Evolutionary conservation across 1,140 invertebrate species (phyloP), one percentile per base, ranked within the genome.

Genomic region (Temnothorax nylanderi): DNA sequence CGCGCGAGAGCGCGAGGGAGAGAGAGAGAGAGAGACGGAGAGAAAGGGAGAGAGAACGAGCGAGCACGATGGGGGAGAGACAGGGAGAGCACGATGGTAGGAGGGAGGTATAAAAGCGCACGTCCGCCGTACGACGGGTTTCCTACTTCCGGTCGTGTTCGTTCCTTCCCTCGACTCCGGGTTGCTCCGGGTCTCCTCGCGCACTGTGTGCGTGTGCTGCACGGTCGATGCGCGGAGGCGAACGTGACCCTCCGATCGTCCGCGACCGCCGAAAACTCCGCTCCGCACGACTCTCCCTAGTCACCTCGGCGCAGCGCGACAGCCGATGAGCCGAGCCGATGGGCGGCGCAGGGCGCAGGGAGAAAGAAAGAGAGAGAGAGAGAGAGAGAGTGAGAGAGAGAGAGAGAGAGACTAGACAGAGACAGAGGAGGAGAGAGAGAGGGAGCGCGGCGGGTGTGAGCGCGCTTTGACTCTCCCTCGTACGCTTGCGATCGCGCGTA

Each of bases 141-240:
- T 86, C 65, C 76, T 72, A 85, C 84, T 86, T 84, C 80, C 80
- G 80, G 54, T 13, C 80, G 80, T 74, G 80, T 62, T 2, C 37
- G 56, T 60, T 60, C 54, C n/a, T 65, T 67, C 41, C 34, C 41
- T 44, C 54, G 34, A 7, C 32, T 65, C 47, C 51, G 51, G 51
- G 51, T 5, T 26, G 26, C 26, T 34, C 16, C 34, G 16, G 26
- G 26, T 26, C 26, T 26, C 26, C 11, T 65, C 44, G 44, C 54
- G 51, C 74, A 54, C 44, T 41, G 26, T 1, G 26, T 26, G 26
- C 26, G 26, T n/a, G n/a, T 26, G 3, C 44, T 34, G 8, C 21
- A 10, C 16, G 74, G 41, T 76, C 44, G 60, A 78, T 49, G 75
- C 26, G 37, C 26, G 37, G 21, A n/a, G n/a, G n/a, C n/a, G 34